phyloP scores from a whole-genome alignment of 1,140 invertebrate genomes.

The Drosophila burlai region DNA sequence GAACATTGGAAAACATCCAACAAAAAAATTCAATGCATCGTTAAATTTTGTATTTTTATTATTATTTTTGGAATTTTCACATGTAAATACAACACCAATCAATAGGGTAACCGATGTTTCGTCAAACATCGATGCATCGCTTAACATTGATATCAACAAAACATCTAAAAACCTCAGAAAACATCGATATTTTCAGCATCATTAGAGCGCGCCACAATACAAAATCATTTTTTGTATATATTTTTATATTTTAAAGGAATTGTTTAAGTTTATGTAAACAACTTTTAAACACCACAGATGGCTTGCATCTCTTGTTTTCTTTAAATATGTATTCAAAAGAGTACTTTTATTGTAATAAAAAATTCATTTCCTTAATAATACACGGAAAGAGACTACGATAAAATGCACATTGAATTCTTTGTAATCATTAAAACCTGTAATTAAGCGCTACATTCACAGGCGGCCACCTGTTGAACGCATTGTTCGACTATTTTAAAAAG shows the following conservation, averaged over 20 bases:
- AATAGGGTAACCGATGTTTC: no score
- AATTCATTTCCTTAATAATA: slow-evolving; percentile 4
- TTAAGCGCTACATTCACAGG: slow-evolving; percentile 19
- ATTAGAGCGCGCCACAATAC: no score
- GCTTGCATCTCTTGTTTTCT: background rate
- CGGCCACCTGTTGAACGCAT: slow-evolving; percentile 65
- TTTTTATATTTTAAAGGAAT: background rate
- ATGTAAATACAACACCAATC: no score
- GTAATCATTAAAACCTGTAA: background rate
- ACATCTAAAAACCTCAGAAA: no score
- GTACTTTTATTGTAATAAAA: slow-evolving; percentile 1
- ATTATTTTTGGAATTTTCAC: no score
- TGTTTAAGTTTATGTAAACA: background rate
- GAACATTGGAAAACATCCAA: no score
- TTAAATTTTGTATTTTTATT: no score
- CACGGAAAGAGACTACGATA: background rate
- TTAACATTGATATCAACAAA: no score
- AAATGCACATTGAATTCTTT: slow-evolving; percentile 27
- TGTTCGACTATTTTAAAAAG: slow-evolving; percentile 86
- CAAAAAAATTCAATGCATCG: no score
- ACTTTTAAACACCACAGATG: background rate
- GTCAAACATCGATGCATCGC: no score
- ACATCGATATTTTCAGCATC: no score
- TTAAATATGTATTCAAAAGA: slow-evolving; percentile 2
- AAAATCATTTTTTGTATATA: no score